Evolutionary conservation across 1,140 invertebrate genomes (phyloP).

Genomic region (Patella vulgata): DNA sequence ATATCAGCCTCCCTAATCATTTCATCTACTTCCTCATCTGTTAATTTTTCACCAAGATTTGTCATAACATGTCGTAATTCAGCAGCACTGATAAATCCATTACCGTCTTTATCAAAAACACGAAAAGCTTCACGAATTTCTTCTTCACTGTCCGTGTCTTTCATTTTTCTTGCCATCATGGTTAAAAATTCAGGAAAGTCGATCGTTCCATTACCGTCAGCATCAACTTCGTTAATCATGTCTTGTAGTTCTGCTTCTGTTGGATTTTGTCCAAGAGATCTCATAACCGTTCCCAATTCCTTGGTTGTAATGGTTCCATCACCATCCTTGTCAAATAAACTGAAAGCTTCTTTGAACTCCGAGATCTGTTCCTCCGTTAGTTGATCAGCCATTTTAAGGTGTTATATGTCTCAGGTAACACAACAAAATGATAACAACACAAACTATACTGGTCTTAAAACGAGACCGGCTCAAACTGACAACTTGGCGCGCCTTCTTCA

Average conservation of each 20-base stretch:
- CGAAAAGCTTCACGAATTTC: slow-evolving; percentile 98
- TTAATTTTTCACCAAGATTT: slow-evolving; percentile 88
- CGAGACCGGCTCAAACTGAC: too few species aligned
- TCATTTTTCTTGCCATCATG: slow-evolving; percentile 99
- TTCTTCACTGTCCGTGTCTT: slow-evolving; percentile 98
- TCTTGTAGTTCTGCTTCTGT: slow-evolving; percentile 75
- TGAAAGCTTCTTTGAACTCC: slow-evolving; percentile 36
- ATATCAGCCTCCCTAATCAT: slow-evolving; percentile 93
- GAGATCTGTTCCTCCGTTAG: background rate
- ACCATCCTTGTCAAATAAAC: slow-evolving; percentile 40
- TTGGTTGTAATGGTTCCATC: slow-evolving; percentile 34
- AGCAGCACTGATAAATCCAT: slow-evolving; percentile 74
- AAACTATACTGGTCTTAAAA: too few species aligned
- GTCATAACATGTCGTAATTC: slow-evolving; percentile 79
- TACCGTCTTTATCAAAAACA: slow-evolving; percentile 97
- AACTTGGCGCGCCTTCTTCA: too few species aligned
- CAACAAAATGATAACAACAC: too few species aligned
- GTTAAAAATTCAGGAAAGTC: slow-evolving; percentile 80
- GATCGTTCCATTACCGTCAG: slow-evolving; percentile 57
- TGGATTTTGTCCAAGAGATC: slow-evolving; percentile 41
- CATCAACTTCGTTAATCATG: slow-evolving; percentile 88
- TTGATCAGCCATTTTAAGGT: too few species aligned
- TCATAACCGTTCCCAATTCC: slow-evolving; percentile 41
- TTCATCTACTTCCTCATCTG: slow-evolving; percentile 89
- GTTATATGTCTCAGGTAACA: too few species aligned